Evolutionary conservation across 1,140 invertebrate genomes (phyloP), one percentile per base, ranked within the genome.

Genomic region (Latrodectus geometricus): DNA sequence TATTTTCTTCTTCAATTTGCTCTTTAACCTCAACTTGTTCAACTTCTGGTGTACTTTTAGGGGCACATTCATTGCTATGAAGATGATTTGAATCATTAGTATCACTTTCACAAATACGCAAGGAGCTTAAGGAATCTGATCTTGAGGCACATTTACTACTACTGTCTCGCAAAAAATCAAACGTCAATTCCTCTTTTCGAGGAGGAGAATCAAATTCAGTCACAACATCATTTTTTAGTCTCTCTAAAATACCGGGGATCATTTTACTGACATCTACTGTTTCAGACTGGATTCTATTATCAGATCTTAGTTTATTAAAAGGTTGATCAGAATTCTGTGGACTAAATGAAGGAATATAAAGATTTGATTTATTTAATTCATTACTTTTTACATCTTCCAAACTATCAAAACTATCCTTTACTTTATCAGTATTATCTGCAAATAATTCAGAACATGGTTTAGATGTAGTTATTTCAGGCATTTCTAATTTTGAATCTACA

Each of bases 201-300:
- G 54, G 80, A 35, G 73, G 82, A 23, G 73, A 76, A 49, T 56
- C 66, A 4, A 73, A 69, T 15, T 78, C 75, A 48, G 74, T 20
- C 50, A 84, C 82, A n/a, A 86, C 83, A 77, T 86, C 83, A 48
- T 86, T 86, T n/a, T 86, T 76, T 21, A 86, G 65, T 48, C 83
- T 23, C 49, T 86, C 83, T 48, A 86, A 61, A 56, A 86, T 86
- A 21, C 83, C 68, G 14, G 83, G 83, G 11, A 86, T 86, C 52
- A 75, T 86, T 50, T 77, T 86, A 17, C 83, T 86, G 4, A 86
- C 35, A 72, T 86, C 83, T 8, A 86, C 74, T 77, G 83, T 61
- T 20, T 86, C 83, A 17, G 75, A 35, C 12, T 14, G 21, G 9
- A 61, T 75, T 54, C 8, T 35, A 17, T 54, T 15, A 75, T 54